Conservation (phyloP, 2,113 vertebrate genomes). For the Diadophis punctatus region DNA sequence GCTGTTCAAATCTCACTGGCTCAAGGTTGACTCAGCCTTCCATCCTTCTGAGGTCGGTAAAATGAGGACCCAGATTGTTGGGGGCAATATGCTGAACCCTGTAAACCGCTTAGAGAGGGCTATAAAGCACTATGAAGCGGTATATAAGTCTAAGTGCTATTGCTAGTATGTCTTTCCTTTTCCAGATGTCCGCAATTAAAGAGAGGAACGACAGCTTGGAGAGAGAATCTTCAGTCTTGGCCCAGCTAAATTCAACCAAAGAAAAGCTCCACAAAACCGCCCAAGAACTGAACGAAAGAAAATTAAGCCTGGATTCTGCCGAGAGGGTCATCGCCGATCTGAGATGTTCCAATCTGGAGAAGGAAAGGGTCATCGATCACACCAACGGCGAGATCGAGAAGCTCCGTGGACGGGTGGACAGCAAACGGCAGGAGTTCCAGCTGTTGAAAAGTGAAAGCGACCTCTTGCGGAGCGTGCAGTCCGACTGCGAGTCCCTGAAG, state of each 20-base stretch:
- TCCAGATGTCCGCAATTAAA: constrained; percentile 64
- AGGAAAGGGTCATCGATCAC: constrained; percentile 54
- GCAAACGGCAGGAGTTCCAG: constrained; percentile 65
- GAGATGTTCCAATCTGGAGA: constrained; percentile 54
- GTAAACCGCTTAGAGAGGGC: no score
- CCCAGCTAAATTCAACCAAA: constrained; percentile 63
- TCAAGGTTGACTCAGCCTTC: no score
- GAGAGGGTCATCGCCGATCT: constrained; percentile 55
- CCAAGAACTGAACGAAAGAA: constrained; percentile 55
- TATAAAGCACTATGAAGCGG: no score
- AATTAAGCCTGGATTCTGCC: constrained; percentile 58
- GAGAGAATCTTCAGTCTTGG: constrained; percentile 59
- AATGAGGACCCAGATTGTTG: no score
- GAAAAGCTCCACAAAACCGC: constrained; percentile 58
- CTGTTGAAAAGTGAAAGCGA: constrained; percentile 58
- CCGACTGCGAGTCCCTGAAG: constrained; percentile 58
- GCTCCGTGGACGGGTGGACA: constrained; percentile 60
- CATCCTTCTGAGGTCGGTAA: no score
- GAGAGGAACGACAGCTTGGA: constrained; percentile 64
- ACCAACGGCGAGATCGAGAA: constrained; percentile 54
- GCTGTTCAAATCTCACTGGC: no score
- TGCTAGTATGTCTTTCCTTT: neutral
- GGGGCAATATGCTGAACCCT: no score
- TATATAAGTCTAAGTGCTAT: no score
- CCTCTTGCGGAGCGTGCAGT: constrained; percentile 45